phyloP scores from a whole-genome alignment of 1,140 invertebrate genomes.

The Popillia japonica region DNA sequence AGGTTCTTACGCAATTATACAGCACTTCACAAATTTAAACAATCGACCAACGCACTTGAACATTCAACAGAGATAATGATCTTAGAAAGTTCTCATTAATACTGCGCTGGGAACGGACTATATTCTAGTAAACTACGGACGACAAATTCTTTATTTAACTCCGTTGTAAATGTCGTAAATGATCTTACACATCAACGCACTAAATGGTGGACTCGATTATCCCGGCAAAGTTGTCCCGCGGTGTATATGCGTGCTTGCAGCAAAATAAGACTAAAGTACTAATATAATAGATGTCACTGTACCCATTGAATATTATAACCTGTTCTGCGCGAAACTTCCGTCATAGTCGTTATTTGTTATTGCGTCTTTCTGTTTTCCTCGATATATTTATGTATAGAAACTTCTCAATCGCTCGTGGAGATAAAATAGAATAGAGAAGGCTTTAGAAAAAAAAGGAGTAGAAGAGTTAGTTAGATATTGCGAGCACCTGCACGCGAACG shows the following conservation, averaged over 20 bases:
- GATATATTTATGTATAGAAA: slow-evolving; percentile 32
- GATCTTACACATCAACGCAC: slow-evolving; percentile 34
- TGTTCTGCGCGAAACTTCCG: slow-evolving; percentile 16
- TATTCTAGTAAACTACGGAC: neutral
- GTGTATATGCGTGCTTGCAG: neutral
- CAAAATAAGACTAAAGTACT: slow-evolving; percentile 16
- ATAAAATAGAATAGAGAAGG: neutral
- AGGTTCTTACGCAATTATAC: slow-evolving; percentile 24
- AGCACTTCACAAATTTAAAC: slow-evolving; percentile 34
- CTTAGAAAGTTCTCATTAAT: slow-evolving; percentile 39
- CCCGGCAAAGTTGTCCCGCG: neutral
- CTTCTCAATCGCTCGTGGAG: neutral
- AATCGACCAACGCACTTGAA: slow-evolving; percentile 34
- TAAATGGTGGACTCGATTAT: neutral
- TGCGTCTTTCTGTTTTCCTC: slow-evolving; percentile 9
- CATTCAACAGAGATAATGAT: neutral
- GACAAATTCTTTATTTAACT: slow-evolving; percentile 19
- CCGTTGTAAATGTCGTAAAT: slow-evolving; percentile 19
- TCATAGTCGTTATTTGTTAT: slow-evolving; percentile 29
- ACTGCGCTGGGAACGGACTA: slow-evolving; percentile 11
- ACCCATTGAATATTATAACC: slow-evolving; percentile 32
- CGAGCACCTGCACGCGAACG: neutral
- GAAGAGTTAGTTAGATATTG: neutral
- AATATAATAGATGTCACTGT: slow-evolving; percentile 30
- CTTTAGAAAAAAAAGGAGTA: neutral